Evolutionary conservation across 1,140 invertebrate genomes (phyloP), one percentile per base, ranked within the genome.

Genomic region (Teleogryllus occipitalis): DNA sequence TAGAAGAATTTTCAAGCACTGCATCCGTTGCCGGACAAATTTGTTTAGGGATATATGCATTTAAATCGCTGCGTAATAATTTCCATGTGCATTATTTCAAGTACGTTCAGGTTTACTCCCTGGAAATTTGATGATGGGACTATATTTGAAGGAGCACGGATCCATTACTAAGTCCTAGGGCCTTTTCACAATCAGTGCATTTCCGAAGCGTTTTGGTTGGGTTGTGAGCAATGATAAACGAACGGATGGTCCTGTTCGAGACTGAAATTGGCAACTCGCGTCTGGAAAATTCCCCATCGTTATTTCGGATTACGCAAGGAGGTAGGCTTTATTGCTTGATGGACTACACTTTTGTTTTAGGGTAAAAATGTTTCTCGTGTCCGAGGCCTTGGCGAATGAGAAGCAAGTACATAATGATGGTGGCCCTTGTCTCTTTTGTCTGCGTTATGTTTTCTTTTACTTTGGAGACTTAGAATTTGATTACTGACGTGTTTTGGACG

Each of bases 291-390:
- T 77, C 39, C 27, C 74, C 74, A 48, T 77, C 47, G n/a, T 48
- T 75, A 79, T 79, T 74, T 79, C 74, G 78, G 78, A 79, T 47
- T 74, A 79, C 74, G 78, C 73, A 79, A 75, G 74, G 78, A 79
- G 78, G 78, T 79, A 79, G 78, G 78, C 39, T 54, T 47, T 77
- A 77, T 10, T 77, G 76, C 76, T 48, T 77, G 48, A 47, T 47
- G 8, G 12, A 21, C 76, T 48, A 21, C 12, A n/a, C 47, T 6
- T 77, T 77, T 77, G 76, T 77, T 22, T 77, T 54, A 15, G 48
- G 76, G 47, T 21, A 77, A 47, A 39, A 47, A n/a, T 77, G 76
- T 77, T 48, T 46, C 14, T 77, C 39, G 39, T 77, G 14, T 77
- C 48, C 47, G 47, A 77, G 76, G 76, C 76, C 76, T 77, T 77